Evolutionary conservation across 2,797 vertebrate genomes (phyloP), one percentile per base, ranked within the genome.

Genomic region (Molothrus aeneus): DNA sequence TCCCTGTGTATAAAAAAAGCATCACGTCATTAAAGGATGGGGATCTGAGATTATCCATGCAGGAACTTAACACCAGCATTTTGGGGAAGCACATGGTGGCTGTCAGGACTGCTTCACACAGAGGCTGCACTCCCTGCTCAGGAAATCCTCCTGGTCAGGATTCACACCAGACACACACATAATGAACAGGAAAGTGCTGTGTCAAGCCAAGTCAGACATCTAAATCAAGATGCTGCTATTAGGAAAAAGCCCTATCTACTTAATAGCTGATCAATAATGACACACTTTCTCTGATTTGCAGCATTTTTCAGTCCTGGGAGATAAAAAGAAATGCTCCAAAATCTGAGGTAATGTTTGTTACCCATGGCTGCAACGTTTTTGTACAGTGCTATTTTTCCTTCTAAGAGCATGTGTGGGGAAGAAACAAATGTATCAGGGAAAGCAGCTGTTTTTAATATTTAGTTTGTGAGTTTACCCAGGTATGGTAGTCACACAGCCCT

Each of bases 1-100:
- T 60, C 36, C 71, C n/a, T 11, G 60, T 3, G 28, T 7, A 8
- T 19, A 6, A n/a, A 61, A 65, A 65, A 34, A 36, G 11, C 28
- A 36, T 11, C 12, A 13, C 17, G 51, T 66, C 34, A 43, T 12
- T 36, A 24, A 53, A 61, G 50, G 24, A 48, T 22, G 4, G 14
- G 53, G 11, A 28, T 28, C 31, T 78, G 28, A 11, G 31, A 6
- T 36, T 74, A 43, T 4, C 14, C 51, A 8, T 1, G 8, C 0
- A 40, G 2, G 1, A 66, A 13, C 3, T 19, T 7, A 11, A 8
- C 0, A 0, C 13, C 24, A 43, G 56, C 28, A 16, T 29, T 70
- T 73, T 34, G 70, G 75, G 73, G 80, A 59, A 87, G 68, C 50
- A 66, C 38, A 51, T 61, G 29, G 5, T 14, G 60, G 59, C 64